Conservation (phyloP, 2,113 vertebrate genomes). For the Tautogolabrus adspersus region DNA sequence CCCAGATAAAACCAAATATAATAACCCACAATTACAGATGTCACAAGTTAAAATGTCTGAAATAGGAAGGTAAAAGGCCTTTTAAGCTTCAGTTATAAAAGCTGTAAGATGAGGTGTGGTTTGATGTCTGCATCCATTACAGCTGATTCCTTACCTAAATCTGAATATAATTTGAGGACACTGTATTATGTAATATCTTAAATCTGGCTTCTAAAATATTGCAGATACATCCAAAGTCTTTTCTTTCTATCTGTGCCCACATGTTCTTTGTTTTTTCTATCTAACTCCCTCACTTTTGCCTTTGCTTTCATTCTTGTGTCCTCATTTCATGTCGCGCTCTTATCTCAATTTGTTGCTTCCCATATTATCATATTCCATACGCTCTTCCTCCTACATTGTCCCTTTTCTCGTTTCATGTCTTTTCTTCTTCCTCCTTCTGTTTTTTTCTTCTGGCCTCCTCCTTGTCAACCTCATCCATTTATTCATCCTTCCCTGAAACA, state of each 20-base stretch:
- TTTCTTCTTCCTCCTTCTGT: not conserved
- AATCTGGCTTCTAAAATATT: not conserved
- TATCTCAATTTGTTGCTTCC: not conserved
- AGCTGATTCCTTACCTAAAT: not conserved
- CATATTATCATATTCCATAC: not conserved
- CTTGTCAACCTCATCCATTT: not conserved
- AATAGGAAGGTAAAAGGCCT: not conserved
- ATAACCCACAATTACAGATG: no score
- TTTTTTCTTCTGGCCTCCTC: not conserved
- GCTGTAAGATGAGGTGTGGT: no score
- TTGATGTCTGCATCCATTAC: not conserved
- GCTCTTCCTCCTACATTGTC: not conserved
- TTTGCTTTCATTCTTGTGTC: not conserved
- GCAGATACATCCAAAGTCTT: not conserved
- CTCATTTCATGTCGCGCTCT: not conserved
- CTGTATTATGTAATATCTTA: not conserved
- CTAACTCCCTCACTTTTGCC: not conserved
- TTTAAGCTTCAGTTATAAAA: no score
- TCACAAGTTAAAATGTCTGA: not conserved
- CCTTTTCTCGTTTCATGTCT: not conserved
- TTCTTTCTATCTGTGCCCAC: not conserved
- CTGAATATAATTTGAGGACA: not conserved
- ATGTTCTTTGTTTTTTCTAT: not conserved
- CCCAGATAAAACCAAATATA: no score
- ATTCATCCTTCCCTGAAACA: not conserved